Evolutionary conservation across 2,888 invertebrate genomes (phyloP), one percentile per base, ranked within the genome.

Genomic region (Ypsolopha scabrella): DNA sequence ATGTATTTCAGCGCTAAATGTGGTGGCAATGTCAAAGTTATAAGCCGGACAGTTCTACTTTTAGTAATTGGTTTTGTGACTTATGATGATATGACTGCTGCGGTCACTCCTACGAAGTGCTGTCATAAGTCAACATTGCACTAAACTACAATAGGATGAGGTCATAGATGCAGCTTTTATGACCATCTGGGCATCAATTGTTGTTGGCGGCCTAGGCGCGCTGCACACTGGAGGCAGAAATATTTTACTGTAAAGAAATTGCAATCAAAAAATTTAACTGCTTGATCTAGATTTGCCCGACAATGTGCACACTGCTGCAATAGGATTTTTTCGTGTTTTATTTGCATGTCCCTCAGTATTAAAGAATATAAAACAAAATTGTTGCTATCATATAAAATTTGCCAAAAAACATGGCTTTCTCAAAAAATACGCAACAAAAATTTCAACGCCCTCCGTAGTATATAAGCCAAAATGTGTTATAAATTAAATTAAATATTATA

Each of bases 131-230:
- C 10, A 24, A 35, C 35, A 14, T 24, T 24, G 14, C 8, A 6
- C 13, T 7, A n/a, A 41, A 41, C 41, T n/a, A 57, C 57, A 59
- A 58, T 53, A 43, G 61, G 68, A 68, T 75, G 79, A 79, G 73
- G 70, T 81, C 79, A 79, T 72, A 70, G 73, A 66, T 77, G 78
- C 78, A 76, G 62, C 71, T 58, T 24, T 57, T 53, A 60, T 53
- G 60, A 51, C 45, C 38, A 37, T 36, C 38, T 39, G 48, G 13
- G 48, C 48, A 24, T n/a, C 13, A 48, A 48, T 48, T 48, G 36
- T 24, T 39, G 37, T 14, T 47, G 36, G 24, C 13, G 37, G 35
- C 10, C 3, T 35, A 47, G 47, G 36, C 9, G 36, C 11, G 37
- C 10, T 36, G 14, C 47, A 36, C 47, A 47, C 47, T n/a, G 36